A percentile compares a stretch with the other conserved stretches of the same genome.
phyloP scores from a whole-genome alignment of 2,113 vertebrate species.

The Gnathonemus echidnorhynchus region DNA sequence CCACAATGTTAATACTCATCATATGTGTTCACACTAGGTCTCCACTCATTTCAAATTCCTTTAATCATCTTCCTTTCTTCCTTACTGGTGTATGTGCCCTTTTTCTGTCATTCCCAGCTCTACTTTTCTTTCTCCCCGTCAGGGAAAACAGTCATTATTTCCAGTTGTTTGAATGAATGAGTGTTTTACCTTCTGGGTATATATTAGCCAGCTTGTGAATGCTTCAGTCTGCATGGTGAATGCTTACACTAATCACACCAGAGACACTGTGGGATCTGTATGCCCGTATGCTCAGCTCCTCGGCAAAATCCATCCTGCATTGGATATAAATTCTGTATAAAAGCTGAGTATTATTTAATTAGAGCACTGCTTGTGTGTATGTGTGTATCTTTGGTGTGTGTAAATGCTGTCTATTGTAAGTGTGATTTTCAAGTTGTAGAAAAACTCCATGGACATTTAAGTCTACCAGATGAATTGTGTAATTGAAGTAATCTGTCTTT shows the following conservation, averaged over 20 bases:
- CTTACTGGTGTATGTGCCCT: neutral
- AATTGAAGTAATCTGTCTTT: neutral
- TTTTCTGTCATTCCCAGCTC: neutral
- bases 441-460: neutral
- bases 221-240: neutral
- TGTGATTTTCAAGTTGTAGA: neutral
- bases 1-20: neutral
- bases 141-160: constrained; percentile 7
- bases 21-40: neutral
- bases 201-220: neutral
- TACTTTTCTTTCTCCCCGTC: neutral
- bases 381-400: neutral
- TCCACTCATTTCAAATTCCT: neutral
- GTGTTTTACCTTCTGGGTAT: constrained; percentile 17
- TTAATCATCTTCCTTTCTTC: neutral
- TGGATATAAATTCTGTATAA: neutral
- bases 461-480: neutral
- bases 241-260: constrained; percentile 1
- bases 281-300: neutral
- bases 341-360: neutral
- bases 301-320: neutral
- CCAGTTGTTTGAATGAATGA: constrained; percentile 14
- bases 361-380: neutral
- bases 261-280: neutral
- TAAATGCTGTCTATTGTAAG: neutral